phyloP scores from a whole-genome alignment of 1,140 invertebrate genomes.

The Drosophila auraria region DNA sequence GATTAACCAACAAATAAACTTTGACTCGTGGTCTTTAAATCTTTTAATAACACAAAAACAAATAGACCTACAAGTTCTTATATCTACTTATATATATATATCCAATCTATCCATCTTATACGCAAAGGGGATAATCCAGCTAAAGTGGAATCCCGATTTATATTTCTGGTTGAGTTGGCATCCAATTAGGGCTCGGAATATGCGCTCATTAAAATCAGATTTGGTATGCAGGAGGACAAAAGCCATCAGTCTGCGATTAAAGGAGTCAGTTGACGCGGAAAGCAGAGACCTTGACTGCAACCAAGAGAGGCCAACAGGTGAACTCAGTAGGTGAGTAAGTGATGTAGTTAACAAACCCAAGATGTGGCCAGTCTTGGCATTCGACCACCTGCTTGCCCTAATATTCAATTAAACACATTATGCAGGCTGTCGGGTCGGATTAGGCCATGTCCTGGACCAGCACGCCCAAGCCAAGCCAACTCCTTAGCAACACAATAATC shows the following conservation, averaged over 20 bases:
- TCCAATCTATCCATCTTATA: no score
- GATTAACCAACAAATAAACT: background rate
- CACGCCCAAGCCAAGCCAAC: background rate
- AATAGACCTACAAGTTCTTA: background rate
- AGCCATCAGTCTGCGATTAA: constrained; percentile 10
- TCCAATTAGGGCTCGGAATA: constrained; percentile 29
- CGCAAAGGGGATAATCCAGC: background rate
- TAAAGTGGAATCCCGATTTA: background rate
- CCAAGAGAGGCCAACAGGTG: background rate
- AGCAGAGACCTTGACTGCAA: constrained; percentile 25
- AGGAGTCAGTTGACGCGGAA: constrained; percentile 5
- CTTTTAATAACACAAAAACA: background rate
- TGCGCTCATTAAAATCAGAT: constrained; percentile 52
- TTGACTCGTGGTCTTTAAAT: background rate
- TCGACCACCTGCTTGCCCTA: constrained; percentile 1
- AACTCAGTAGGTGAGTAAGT: background rate
- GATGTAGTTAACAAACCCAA: background rate
- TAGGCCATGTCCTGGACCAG: background rate
- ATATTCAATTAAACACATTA: constrained; percentile 64
- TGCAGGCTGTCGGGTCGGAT: constrained; percentile 50
- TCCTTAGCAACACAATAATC: constrained; percentile 21
- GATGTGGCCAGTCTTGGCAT: constrained; percentile 16
- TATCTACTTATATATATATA: background rate
- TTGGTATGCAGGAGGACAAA: constrained; percentile 29
- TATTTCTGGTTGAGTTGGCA: background rate